Evolutionary conservation across 2,888 invertebrate genomes (phyloP), one percentile per base, ranked within the genome.

Genomic region (Muscina levida): DNA sequence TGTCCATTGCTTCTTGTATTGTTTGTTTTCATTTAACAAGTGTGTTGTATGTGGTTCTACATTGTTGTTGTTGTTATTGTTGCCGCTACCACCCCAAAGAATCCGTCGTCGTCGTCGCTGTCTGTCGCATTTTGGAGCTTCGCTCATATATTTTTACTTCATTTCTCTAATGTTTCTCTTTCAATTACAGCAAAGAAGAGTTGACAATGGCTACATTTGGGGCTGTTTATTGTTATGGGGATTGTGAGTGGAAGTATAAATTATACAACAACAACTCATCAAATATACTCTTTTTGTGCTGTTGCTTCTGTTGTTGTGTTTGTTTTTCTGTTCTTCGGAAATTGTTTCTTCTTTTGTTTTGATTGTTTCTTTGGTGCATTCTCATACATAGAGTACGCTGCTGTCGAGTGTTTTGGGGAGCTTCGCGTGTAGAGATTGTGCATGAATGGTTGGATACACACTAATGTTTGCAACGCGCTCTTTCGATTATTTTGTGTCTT

Each of bases 1-100:
- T 22, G 8, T 39, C 51, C 59, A 51, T 17, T 59, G 53, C 39
- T 65, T 44, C 26, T 56, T 62, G 37, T 44, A 15, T 56, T 62
- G 37, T 72, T 51, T 48, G 37, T 37, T 66, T 70, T 53, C 24
- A 26, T 56, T 73, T 75, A 81, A 75, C 78, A 78, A 81, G 78
- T 78, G 77, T 77, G 65, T 77, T 48, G 44, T 62, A n/a, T n/a
- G n/a, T n/a, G n/a, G n/a, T n/a, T n/a, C 26, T 11, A n/a, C 31
- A 31, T 31, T 31, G 31, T 31, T 31, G 31, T 31, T 31, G 31
- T 31, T 53, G 31, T 48, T 39, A 1, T 19, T 62, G 3, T 3
- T n/a, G 13, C 22, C 6, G 10, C 2, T 19, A 6, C 62, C 57
- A n/a, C 57, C 26, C 17, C 62, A 57, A 42, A 17, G 22, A 19